These are phyloP conservation scores for Drosophila auraria DNA, from an alignment of 1,140 invertebrate genomes.

Conservation along the genomic window DNA sequence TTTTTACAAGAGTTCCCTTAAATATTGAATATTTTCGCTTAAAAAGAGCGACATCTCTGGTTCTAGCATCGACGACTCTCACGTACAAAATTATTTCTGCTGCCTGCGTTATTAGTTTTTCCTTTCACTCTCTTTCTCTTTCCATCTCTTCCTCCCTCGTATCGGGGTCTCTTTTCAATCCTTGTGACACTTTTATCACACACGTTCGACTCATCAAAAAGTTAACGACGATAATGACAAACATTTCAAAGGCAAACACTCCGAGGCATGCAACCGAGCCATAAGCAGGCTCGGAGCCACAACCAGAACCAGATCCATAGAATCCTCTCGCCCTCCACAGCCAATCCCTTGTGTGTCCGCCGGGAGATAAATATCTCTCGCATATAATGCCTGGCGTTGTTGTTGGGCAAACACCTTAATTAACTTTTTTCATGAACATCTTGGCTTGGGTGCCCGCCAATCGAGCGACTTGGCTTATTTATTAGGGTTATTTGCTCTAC, in stretches of 20 bases:
- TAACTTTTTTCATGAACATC: conserved; percentile 79
- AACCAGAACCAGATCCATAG: conserved; percentile 35
- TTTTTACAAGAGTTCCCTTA: not conserved
- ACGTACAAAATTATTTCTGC: conserved; percentile 66
- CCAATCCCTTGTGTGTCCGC: conserved; percentile 37
- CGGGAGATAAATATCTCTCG: conserved; percentile 77
- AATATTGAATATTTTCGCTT: not conserved
- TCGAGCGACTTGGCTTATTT: conserved; percentile 77
- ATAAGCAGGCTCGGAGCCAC: conserved; percentile 35
- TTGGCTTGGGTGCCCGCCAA: conserved; percentile 37
- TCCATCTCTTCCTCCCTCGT: no score
- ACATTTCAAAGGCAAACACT: conserved; percentile 81
- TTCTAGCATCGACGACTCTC: conserved; percentile 12
- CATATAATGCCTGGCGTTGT: conserved; percentile 68
- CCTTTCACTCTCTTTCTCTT: conserved; percentile 35
- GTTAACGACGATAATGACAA: conserved; percentile 83
- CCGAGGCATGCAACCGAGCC: conserved; percentile 41
- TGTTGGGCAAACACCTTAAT: conserved; percentile 81
- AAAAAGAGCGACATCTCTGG: not conserved
- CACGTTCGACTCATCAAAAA: conserved; percentile 83
- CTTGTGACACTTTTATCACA: conserved; percentile 81
- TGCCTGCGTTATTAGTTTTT: conserved; percentile 70
- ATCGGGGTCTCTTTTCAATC: conserved; percentile 46
- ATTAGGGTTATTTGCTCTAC: conserved; percentile 78
- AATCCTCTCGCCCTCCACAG: not conserved